Evolutionary conservation across 2,113 vertebrate species (phyloP).

Genomic region (Noctilio leporinus): DNA sequence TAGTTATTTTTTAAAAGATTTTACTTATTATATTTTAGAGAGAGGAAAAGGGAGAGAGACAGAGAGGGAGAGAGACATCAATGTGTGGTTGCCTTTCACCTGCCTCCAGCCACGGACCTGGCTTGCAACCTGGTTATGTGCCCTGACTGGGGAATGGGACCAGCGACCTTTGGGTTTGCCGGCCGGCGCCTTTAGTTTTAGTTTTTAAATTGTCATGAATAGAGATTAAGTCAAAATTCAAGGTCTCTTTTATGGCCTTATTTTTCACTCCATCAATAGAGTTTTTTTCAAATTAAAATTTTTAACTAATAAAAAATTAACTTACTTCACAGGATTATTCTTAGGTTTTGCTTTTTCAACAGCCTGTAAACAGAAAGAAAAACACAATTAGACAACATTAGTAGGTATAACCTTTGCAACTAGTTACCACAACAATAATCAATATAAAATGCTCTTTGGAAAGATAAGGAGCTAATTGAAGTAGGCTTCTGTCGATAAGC

Average conservation of each 20-base stretch:
- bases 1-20: too few relatives aligned
- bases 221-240: slow-evolving; percentile 57
- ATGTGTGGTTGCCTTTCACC: too few relatives aligned
- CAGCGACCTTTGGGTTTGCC: too few relatives aligned
- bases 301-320: slow-evolving; percentile 67
- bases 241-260: slow-evolving; percentile 32
- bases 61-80: too few relatives aligned
- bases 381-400: slow-evolving; percentile 70
- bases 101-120: too few relatives aligned
- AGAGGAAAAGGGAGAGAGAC: too few relatives aligned
- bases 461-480: background rate
- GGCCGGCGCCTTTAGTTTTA: too few relatives aligned
- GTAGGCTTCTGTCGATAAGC: background rate
- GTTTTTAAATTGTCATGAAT: slow-evolving; percentile 25
- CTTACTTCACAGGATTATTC: slow-evolving; percentile 92
- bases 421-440: slow-evolving; percentile 37
- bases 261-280: background rate
- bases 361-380: slow-evolving; percentile 85
- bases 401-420: slow-evolving; percentile 41
- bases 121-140: too few relatives aligned
- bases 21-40: background rate
- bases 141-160: too few relatives aligned
- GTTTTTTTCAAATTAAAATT: slow-evolving; percentile 46
- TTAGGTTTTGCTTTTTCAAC: slow-evolving; percentile 93
- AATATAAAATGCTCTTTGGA: background rate